phyloP scores from a whole-genome alignment of 2,113 vertebrate species.

The Ceyx margarethae region DNA sequence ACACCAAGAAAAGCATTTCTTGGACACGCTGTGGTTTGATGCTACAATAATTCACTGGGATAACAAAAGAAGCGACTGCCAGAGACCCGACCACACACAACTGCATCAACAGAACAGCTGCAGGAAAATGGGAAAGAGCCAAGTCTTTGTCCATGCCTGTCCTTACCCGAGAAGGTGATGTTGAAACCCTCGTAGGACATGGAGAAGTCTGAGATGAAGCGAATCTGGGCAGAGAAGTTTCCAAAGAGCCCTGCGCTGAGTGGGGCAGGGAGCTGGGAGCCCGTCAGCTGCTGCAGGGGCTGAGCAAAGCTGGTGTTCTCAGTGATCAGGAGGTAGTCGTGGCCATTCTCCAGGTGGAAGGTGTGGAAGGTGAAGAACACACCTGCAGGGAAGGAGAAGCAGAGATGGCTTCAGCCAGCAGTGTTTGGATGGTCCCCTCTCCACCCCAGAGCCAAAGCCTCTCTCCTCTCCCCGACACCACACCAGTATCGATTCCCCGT shows the following conservation, averaged over 20 bases:
- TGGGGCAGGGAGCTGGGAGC: constrained; percentile 88
- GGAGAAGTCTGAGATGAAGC: constrained; percentile 97
- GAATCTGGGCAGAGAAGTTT: constrained; percentile 95
- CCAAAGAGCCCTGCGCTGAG: constrained; percentile 93
- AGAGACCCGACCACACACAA: not conserved
- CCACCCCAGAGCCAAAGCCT: not conserved
- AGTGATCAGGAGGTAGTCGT: constrained; percentile 92
- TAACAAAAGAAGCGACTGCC: not conserved
- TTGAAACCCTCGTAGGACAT: constrained; percentile 99
- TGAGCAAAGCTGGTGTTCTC: constrained; percentile 93
- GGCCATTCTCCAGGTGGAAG: constrained; percentile 95
- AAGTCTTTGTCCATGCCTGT: not conserved
- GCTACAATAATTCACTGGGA: not conserved
- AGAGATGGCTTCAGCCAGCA: not conserved
- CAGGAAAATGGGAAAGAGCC: not conserved
- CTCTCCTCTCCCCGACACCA: rapidly evolving
- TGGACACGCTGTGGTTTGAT: not conserved
- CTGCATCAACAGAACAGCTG: not conserved
- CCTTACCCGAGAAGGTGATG: constrained; percentile 94
- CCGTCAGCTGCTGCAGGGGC: constrained; percentile 89
- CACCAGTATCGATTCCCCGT: rapidly evolving
- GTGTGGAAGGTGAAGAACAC: constrained; percentile 98
- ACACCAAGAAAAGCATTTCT: not conserved
- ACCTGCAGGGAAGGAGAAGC: constrained; percentile 65
- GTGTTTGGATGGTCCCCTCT: rapidly evolving